Conservation (phyloP, 2,888 invertebrate species). For the Drosophila rellima region DNA sequence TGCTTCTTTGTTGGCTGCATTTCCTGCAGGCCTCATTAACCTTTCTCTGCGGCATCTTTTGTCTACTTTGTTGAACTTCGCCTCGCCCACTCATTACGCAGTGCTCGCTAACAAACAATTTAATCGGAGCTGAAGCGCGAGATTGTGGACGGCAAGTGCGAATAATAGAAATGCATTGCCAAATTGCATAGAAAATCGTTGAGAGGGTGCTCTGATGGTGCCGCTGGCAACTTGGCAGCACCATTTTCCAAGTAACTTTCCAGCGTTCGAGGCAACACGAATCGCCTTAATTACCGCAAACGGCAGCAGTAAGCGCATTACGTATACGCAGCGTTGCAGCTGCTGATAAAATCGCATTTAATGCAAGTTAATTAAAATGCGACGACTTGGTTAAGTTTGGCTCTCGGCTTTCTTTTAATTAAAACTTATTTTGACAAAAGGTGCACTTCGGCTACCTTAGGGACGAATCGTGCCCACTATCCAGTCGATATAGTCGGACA, state of each 20-base stretch:
- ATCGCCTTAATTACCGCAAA: constrained; percentile 78
- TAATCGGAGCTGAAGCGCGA: constrained; percentile 39
- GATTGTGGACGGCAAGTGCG: constrained; percentile 51
- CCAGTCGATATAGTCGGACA: constrained; percentile 89
- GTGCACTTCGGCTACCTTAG: constrained; percentile 59
- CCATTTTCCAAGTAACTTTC: constrained; percentile 52
- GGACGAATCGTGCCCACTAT: constrained; percentile 87
- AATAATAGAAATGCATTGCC: constrained; percentile 80
- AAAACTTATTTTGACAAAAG: constrained; percentile 66
- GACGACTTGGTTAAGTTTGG: constrained; percentile 39
- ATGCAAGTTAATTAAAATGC: constrained; percentile 77
- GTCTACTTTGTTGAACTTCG: constrained; percentile 45
- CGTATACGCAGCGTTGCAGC: constrained; percentile 65
- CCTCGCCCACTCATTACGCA: constrained; percentile 49
- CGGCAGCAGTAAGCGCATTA: constrained; percentile 72
- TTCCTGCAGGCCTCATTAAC: constrained; percentile 75
- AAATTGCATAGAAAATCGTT: constrained; percentile 81
- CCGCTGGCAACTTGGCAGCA: constrained; percentile 51
- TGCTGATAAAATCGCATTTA: constrained; percentile 76
- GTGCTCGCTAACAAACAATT: constrained; percentile 66
- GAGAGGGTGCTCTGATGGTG: constrained; percentile 50
- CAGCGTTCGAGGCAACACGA: constrained; percentile 25
- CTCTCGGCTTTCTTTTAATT: constrained; percentile 63
- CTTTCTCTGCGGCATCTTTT: constrained; percentile 53
- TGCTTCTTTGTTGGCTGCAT: constrained; percentile 36